phyloP scores from a whole-genome alignment of 1,140 invertebrate species.

The Penaeus chinensis region DNA sequence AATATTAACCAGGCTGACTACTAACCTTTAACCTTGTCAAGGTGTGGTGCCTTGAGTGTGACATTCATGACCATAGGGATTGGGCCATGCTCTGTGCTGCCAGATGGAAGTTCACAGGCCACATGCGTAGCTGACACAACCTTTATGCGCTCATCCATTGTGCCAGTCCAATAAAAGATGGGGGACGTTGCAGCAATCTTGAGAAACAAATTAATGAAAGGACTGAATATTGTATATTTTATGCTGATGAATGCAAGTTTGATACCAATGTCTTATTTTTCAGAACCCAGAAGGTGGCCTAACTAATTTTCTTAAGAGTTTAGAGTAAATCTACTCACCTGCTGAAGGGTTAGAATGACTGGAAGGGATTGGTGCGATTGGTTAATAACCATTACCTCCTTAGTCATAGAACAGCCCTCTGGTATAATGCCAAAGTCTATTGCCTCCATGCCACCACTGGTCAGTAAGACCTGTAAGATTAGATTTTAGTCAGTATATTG shows the following conservation, averaged over 20 bases:
- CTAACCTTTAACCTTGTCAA: slow-evolving; percentile 43
- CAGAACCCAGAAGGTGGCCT: not conserved
- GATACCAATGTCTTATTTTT: not conserved
- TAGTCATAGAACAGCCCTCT: slow-evolving; percentile 32
- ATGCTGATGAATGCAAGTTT: not conserved
- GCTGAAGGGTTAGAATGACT: slow-evolving; percentile 32
- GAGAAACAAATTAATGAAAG: not conserved
- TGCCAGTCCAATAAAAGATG: slow-evolving; percentile 42
- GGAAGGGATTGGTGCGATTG: slow-evolving; percentile 37
- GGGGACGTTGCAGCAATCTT: slow-evolving; percentile 38
- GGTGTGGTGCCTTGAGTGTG: slow-evolving; percentile 48
- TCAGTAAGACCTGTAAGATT: slow-evolving; percentile 16
- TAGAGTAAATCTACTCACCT: slow-evolving; percentile 5
- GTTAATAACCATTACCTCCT: slow-evolving; percentile 8
- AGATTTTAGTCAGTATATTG: not conserved
- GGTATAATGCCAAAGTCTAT: slow-evolving; percentile 42
- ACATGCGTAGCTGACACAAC: slow-evolving; percentile 38
- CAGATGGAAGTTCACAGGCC: slow-evolving; percentile 29
- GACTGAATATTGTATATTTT: not conserved
- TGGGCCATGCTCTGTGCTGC: not conserved
- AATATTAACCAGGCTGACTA: not conserved
- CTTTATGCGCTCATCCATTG: slow-evolving; percentile 7
- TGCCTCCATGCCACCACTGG: slow-evolving; percentile 17
- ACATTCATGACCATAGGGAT: slow-evolving; percentile 24
- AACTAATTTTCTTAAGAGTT: not conserved